Evolutionary conservation across 2,888 invertebrate genomes (phyloP).

Genomic region (Balanococcus diminutus): DNA sequence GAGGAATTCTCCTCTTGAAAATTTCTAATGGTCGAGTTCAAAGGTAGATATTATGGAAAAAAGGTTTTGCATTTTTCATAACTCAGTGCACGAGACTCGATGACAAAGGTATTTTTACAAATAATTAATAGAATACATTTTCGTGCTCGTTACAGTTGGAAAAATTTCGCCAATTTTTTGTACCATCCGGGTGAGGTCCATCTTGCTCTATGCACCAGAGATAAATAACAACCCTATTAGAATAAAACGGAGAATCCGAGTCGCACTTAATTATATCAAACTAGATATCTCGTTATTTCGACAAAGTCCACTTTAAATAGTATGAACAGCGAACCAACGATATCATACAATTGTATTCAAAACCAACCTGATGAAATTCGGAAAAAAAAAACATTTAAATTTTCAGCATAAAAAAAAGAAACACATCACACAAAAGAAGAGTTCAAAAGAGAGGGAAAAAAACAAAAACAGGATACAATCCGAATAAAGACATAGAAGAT

Average conservation of each 20-base stretch:
- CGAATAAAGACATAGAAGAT: conserved; percentile 49
- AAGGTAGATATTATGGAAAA: not conserved
- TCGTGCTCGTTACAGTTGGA: not conserved
- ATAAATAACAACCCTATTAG: conserved; percentile 26
- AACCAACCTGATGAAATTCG: no score
- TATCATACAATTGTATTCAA: conserved; percentile 19
- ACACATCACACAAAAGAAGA: conserved; percentile 14
- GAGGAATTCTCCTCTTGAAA: not conserved
- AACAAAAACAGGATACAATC: conserved; percentile 30
- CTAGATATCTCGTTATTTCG: conserved; percentile 22
- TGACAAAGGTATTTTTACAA: not conserved
- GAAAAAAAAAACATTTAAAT: conserved; percentile 8
- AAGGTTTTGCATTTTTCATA: not conserved
- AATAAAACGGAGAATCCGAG: conserved; percentile 7
- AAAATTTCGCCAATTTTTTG: not conserved
- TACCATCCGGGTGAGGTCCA: not conserved
- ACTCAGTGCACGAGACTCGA: not conserved
- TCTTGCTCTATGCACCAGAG: not conserved
- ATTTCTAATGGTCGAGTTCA: not conserved
- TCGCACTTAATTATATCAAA: conserved; percentile 4
- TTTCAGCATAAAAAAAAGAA: conserved; percentile 16
- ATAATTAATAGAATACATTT: not conserved
- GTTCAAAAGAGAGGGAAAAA: not conserved
- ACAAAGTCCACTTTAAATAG: not conserved
- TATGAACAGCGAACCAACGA: not conserved